Base-by-base conservation (phyloP, 2,113 vertebrate genomes). In the Notiomystis cincta region DNA sequence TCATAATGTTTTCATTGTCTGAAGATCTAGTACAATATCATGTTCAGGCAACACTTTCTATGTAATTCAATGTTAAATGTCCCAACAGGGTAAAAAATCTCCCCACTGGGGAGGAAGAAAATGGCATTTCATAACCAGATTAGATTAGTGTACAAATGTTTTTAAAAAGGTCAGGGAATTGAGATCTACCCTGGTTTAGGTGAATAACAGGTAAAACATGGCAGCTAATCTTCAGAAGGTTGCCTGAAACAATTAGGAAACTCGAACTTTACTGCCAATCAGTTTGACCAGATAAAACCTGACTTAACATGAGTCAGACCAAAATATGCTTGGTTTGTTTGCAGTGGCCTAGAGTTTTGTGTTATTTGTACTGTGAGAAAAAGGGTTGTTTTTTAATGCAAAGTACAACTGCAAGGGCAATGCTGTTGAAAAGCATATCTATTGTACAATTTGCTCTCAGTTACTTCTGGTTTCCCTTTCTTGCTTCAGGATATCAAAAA, bases 321-420 rank as follows among this genome's bases (percentile, higher is more conserved):
- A 75, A 33, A 82, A 45, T 71, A 21, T 38, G 11, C 16, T 83
- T 80, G 53, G 11, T 87, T 81, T 72, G 7, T 75, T 85, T 64
- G 5, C 28, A 69, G 9, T n/a, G 45, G 22, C 28, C 19, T 27
- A 80, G 37, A 53, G 38, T 44, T 77, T 48, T 86, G 19, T 53
- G 20, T 87, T 62, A 82, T 64, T 62, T 79, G 8, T n/a, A 67
- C 27, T 79, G 24, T 64, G 23, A 71, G 25, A 64, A 70, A 71
- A 62, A 17, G 4, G 1, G 11, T 0, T 0, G 3, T 13, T 33
- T 80, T 87, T 33, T 8, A 56, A 45, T 20, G 10, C 27, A 21
- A 81, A 73, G 8, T 69, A 38, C 16, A 89, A 58, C 13, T 56
- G 22, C 23, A 71, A 60, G 31, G 87, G 8, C 17, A 65, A 12